A percentile compares a stretch with the other conserved stretches of the same genome.
phyloP scores from a whole-genome alignment of 2,888 invertebrate genomes.

The Frankliniella fusca region DNA sequence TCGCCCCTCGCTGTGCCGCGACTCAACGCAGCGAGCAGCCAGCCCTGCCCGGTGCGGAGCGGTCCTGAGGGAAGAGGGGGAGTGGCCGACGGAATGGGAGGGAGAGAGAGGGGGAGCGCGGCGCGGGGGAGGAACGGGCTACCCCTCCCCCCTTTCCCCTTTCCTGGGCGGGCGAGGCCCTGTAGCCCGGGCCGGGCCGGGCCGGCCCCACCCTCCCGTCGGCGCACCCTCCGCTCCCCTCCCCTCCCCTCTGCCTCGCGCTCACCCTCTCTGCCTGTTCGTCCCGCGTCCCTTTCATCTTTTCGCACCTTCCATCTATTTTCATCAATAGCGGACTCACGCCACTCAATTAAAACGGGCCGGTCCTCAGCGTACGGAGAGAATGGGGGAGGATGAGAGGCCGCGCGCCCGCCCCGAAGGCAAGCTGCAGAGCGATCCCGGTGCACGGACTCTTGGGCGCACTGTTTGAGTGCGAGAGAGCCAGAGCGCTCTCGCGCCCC shows the following conservation, averaged over 20 bases:
- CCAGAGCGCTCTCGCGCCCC: no score
- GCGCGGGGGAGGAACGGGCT: neutral
- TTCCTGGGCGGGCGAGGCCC: neutral
- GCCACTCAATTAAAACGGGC: conserved; percentile 2
- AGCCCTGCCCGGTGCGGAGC: neutral
- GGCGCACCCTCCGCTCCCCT: neutral
- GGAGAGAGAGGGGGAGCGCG: neutral
- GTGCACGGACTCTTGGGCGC: no score
- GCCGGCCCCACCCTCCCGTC: neutral
- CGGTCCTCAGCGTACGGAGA: neutral
- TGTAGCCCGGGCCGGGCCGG: neutral
- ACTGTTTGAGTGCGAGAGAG: no score
- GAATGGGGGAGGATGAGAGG: no score
- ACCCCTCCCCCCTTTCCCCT: neutral
- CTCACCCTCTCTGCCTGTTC: neutral
- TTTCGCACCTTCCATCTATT: conserved; percentile 26
- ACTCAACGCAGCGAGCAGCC: conserved; percentile 42
- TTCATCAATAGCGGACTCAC: conserved; percentile 3
- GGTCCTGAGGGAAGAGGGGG: conserved; percentile 13
- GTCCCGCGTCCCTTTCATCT: conserved; percentile 18
- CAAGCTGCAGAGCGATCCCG: no score
- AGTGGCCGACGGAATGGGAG: neutral
- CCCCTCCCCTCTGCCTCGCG: neutral
- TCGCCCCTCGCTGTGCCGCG: neutral
- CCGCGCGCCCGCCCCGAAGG: no score